Percentiles rank a stretch among this genome's conserved stretches.
Evolutionary conservation across 2,888 invertebrate species (phyloP).

Genomic region (Cerceris ruficornis): DNA sequence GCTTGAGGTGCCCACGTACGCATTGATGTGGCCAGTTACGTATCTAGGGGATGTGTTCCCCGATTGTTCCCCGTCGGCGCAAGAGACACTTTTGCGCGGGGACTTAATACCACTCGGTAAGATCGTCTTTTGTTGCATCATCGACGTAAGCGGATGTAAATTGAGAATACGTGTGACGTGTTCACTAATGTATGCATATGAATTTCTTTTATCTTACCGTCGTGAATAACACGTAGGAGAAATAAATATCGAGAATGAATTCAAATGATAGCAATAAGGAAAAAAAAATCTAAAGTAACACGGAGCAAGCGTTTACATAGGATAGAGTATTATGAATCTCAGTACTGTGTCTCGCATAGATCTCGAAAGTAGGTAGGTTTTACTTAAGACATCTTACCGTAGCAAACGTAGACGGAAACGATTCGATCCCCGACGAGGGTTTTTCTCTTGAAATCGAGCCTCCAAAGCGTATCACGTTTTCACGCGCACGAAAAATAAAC

Average conservation of each 20-base stretch:
- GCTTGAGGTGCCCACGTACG: constrained; percentile 61
- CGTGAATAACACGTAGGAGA: too few relatives aligned
- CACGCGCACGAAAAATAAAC: not conserved
- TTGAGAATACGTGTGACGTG: not conserved
- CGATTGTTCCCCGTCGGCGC: not conserved
- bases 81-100: not conserved
- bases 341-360: too few relatives aligned
- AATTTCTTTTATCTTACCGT: too few relatives aligned
- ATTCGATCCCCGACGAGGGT: too few relatives aligned
- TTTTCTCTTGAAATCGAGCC: not conserved
- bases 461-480: constrained; percentile 36
- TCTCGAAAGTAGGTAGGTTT: too few relatives aligned
- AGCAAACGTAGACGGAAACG: too few relatives aligned
- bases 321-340: too few relatives aligned
- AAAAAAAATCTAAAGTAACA: too few relatives aligned
- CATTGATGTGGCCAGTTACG: constrained; percentile 55
- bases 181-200: not conserved
- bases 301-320: too few relatives aligned
- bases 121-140: constrained; percentile 30
- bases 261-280: not conserved
- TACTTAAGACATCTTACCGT: too few relatives aligned
- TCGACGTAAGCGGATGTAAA: constrained; percentile 13
- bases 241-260: not conserved
- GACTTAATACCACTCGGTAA: constrained; percentile 6
- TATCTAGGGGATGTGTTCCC: constrained; percentile 16